Evolutionary conservation across 92 coral and sea anemone species (phyloP).

Genomic region (Micromussa lordhowensis): DNA sequence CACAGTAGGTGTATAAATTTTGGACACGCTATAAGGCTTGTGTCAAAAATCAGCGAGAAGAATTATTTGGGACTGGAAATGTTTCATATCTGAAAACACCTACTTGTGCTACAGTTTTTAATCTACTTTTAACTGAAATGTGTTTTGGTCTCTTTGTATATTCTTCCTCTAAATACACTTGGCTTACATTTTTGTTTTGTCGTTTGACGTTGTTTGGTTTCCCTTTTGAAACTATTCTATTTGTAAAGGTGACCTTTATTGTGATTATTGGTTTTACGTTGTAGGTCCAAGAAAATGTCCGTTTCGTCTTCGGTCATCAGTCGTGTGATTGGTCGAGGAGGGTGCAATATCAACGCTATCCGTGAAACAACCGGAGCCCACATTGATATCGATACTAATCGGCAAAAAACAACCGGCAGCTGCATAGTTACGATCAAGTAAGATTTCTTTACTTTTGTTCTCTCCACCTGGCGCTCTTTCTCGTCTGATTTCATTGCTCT

Average conservation of each 20-base stretch:
- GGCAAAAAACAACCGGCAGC: slow-evolving; percentile 95
- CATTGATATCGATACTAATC: slow-evolving; percentile 94
- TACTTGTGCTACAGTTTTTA: background rate
- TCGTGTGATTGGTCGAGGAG: slow-evolving; percentile 98
- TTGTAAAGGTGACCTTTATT: no score
- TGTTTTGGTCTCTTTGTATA: background rate
- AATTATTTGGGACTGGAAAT: background rate
- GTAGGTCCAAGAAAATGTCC: slow-evolving; percentile 96
- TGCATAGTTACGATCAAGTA: slow-evolving; percentile 97
- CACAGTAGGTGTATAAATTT: no score
- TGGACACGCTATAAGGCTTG: no score
- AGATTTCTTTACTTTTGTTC: slow-evolving; percentile 12
- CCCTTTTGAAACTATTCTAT: background rate
- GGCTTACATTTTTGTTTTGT: background rate
- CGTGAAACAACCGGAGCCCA: slow-evolving; percentile 99
- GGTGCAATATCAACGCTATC: slow-evolving; percentile 96
- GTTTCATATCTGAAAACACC: background rate
- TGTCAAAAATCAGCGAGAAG: no score
- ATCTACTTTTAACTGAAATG: background rate
- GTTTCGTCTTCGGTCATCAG: slow-evolving; percentile 97
- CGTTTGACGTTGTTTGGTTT: background rate
- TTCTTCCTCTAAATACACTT: background rate
- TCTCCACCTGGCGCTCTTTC: background rate
- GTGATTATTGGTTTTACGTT: background rate
- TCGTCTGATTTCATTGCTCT: background rate